A percentile compares a stretch with the other conserved stretches of the same genome.
These are phyloP conservation scores for Laspeyria flexula DNA, from an alignment of 2,888 invertebrate genomes.

Conservation along the genomic window DNA sequence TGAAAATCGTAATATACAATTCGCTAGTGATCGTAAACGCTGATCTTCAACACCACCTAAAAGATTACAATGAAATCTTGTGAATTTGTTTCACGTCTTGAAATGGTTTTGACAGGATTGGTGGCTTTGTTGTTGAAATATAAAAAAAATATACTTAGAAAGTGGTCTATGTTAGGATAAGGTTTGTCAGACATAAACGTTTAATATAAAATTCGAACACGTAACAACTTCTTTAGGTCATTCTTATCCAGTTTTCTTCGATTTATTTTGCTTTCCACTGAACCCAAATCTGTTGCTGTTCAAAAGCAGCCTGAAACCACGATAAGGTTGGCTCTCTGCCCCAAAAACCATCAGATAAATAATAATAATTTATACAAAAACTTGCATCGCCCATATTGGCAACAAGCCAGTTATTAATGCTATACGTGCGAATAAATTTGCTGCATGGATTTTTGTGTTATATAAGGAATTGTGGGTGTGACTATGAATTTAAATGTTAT, in stretches of 20 bases:
- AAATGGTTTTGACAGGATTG: too few relatives aligned
- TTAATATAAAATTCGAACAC: too few relatives aligned
- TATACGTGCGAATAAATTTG: constrained; percentile 35
- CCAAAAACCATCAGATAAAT: constrained; percentile 57
- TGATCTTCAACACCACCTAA: too few relatives aligned
- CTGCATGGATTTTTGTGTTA: constrained; percentile 19
- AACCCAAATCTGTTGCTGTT: constrained; percentile 46
- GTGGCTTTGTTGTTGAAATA: too few relatives aligned
- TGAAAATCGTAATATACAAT: too few relatives aligned
- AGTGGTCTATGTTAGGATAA: too few relatives aligned
- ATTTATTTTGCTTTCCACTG: constrained; percentile 10
- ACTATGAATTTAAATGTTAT: too few relatives aligned
- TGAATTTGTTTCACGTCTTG: too few relatives aligned
- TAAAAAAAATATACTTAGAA: too few relatives aligned
- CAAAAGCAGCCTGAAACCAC: constrained; percentile 47
- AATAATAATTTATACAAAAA: constrained; percentile 53
- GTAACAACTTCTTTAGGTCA: neutral
- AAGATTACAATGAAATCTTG: too few relatives aligned
- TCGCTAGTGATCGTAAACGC: too few relatives aligned
- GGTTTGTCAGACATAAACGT: too few relatives aligned
- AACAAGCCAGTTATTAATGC: constrained; percentile 43
- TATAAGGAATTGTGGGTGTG: constrained; percentile 10
- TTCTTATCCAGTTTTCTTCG: neutral
- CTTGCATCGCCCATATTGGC: constrained; percentile 32
- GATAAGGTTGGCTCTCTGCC: constrained; percentile 58